Conservation (phyloP, 1,140 invertebrate genomes). For the Drosophila mauritiana region DNA sequence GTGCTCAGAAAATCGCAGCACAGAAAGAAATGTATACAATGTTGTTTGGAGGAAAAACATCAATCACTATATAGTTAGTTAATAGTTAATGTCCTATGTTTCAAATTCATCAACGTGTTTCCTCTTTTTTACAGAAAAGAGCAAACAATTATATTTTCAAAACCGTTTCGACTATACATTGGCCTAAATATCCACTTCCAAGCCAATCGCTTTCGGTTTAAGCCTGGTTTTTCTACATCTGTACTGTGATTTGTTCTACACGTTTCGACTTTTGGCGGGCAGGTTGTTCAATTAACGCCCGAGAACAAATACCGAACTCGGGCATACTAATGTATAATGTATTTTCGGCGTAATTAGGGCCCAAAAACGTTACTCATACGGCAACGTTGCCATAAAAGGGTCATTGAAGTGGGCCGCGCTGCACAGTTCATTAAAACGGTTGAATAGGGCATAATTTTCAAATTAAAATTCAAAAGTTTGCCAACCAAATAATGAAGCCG, state of each 20-base stretch:
- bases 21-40: not conserved
- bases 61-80: no score
- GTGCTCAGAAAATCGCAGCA: slow-evolving; percentile 6
- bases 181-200: no score
- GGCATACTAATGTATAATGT: slow-evolving; percentile 38
- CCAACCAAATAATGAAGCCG: slow-evolving; percentile 76
- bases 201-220: no score
- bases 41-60: no score
- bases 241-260: slow-evolving; percentile 1
- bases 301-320: not conserved
- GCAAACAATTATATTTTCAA: no score
- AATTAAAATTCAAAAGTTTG: slow-evolving; percentile 83
- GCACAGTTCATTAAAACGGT: slow-evolving; percentile 57
- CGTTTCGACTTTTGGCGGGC: slow-evolving; percentile 15
- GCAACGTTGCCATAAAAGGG: slow-evolving; percentile 53
- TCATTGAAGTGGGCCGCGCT: slow-evolving; percentile 56
- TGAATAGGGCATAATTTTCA: slow-evolving; percentile 73
- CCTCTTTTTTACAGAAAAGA: no score
- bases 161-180: no score
- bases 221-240: not conserved
- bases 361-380: slow-evolving; percentile 55
- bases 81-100: no score
- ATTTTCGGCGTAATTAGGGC: slow-evolving; percentile 59
- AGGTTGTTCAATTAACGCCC: slow-evolving; percentile 6
- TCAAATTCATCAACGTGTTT: no score